Base-by-base conservation (phyloP, 2,888 invertebrate species). In the Caenorhabditis wallacei region DNA sequence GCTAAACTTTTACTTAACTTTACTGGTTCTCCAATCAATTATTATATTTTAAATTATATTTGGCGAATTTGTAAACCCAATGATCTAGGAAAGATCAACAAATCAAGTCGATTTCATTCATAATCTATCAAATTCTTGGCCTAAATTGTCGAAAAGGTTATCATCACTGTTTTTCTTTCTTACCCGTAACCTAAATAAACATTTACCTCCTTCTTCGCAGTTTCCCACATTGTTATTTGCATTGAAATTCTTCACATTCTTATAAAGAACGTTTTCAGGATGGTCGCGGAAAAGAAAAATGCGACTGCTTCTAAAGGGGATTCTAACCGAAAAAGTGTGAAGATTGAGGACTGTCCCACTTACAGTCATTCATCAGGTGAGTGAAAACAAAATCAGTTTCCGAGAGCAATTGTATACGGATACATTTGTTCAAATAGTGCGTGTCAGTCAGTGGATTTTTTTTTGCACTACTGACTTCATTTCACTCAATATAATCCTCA, bases 281-380 rank as follows among this genome's bases (percentile, higher is more conserved):
- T 76, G 76, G 76, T 76, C 69, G 54, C 76, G 30, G 69, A 66
- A 16, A 76, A 64, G 20, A 18, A 54, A 54, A 53, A 66, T 53
- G 51, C 71, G 74, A 40, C 70, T 53, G 66, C 43, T 30, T 57
- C 66, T 7, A 72, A 72, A 54, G 69, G 80, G 69, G 80, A 80
- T 64, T 57, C 66, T 20, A 66, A 51, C 59, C 74, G 80, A 16
- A 63, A 76, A 54, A 64, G 71, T 37, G 83, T 83, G 61, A 83
- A 83, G 40, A 83, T 83, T 51, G 80, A 83, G 53, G 83, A 83
- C 20, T 64, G 61, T 71, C 83, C 83, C 30, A 75, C 80, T 10
- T 83, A 75, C 48, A 80, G 80, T 63, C 79, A 80, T 59, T 83
- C 83, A 11, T 83, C 83, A 26, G 83, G 83, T 83, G 51, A 59